These are phyloP conservation scores for Embidobia sp. DNA, from an alignment of 2,888 invertebrate genomes.

Conservation along the genomic window DNA sequence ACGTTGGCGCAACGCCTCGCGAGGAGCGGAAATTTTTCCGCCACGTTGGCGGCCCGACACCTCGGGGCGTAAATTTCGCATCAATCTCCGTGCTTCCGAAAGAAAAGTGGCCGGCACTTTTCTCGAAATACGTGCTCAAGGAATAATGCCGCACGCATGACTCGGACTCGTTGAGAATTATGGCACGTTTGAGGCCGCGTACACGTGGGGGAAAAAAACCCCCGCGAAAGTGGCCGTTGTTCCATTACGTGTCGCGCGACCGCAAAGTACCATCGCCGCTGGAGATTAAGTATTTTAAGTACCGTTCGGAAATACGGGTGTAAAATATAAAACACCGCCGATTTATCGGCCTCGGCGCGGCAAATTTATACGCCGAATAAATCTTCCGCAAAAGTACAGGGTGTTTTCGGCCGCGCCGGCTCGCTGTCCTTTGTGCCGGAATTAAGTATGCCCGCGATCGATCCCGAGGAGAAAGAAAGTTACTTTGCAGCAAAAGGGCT, in stretches of 20 bases:
- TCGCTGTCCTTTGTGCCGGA: not conserved
- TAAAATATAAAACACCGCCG: conserved; percentile 18
- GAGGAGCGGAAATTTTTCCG: not conserved
- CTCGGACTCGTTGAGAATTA: conserved; percentile 71
- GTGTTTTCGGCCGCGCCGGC: no score
- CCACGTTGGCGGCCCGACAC: not conserved
- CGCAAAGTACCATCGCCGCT: conserved; percentile 43
- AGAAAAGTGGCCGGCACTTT: conserved; percentile 67
- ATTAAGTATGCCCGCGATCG: conserved; percentile 1
- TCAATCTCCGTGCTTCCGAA: conserved; percentile 72
- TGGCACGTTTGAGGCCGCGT: conserved; percentile 59
- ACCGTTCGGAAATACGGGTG: conserved; percentile 11
- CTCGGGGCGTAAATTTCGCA: conserved; percentile 14
- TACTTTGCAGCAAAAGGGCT: no score
- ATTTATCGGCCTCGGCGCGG: conserved; percentile 11
- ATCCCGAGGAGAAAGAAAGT: conserved; percentile 4
- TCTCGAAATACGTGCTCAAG: conserved; percentile 1
- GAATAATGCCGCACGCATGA: conserved; percentile 5
- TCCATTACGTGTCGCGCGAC: conserved; percentile 31
- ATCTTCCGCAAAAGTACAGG: not conserved
- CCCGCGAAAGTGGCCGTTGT: conserved; percentile 66
- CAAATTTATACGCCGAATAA: conserved; percentile 19
- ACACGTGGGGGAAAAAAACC: conserved; percentile 58
- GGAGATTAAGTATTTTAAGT: conserved; percentile 28
- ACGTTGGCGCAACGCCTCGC: no score